Evolutionary conservation across 2,797 vertebrate species (phyloP).

Genomic region (Tamandua tetradactyla): DNA sequence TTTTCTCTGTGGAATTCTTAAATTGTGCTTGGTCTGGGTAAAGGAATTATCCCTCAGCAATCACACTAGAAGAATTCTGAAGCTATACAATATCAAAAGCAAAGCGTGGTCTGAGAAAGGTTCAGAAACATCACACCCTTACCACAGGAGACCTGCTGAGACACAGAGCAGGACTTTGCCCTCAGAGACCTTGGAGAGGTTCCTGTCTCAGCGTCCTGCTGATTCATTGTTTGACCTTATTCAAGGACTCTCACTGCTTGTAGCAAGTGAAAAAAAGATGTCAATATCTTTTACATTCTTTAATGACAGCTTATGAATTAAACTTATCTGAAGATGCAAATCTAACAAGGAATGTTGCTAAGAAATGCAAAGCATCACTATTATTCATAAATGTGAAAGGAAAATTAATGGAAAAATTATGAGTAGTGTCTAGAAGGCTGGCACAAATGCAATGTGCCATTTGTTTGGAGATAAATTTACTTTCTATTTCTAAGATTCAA

Average conservation of each 20-base stretch:
- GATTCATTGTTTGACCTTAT: constrained; percentile 62
- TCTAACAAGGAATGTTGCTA: background rate
- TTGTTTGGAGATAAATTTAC: constrained; percentile 61
- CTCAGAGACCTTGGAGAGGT: background rate
- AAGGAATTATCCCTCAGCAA: constrained; percentile 52
- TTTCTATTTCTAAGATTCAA: constrained; percentile 52
- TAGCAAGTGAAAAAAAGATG: constrained; percentile 36
- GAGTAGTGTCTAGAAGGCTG: constrained; percentile 25
- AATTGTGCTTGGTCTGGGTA: constrained; percentile 28
- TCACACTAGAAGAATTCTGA: constrained; percentile 36
- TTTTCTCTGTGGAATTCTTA: constrained; percentile 66
- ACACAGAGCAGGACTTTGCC: background rate
- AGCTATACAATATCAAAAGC: background rate
- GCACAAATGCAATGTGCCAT: constrained; percentile 29
- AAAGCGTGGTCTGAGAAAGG: background rate
- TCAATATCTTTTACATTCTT: constrained; percentile 8
- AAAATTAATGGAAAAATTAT: constrained; percentile 37
- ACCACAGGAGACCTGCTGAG: constrained; percentile 2
- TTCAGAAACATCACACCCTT: background rate
- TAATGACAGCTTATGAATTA: constrained; percentile 42
- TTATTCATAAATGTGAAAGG: constrained; percentile 47
- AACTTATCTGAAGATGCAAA: background rate
- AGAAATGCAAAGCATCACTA: constrained; percentile 44
- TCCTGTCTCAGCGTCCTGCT: constrained; percentile 5
- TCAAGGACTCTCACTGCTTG: background rate